These are phyloP conservation scores for Microctonus brassicae DNA, from an alignment of 2,888 invertebrate species.

Conservation along the genomic window DNA sequence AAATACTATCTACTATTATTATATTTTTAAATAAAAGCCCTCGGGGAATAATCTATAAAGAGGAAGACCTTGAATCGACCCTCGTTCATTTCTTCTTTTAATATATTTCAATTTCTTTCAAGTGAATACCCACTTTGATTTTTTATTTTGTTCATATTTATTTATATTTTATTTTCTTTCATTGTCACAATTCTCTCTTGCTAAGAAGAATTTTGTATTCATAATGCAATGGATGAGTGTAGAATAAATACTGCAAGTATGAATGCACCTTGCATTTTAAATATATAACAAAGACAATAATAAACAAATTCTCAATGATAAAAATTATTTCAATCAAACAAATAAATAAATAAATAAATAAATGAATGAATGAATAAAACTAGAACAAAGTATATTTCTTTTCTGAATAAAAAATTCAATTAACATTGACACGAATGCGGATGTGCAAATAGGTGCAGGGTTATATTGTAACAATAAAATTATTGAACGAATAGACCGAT, in stretches of 20 bases:
- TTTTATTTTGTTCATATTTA: not conserved
- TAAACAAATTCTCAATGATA: not conserved
- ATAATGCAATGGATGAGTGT: slow-evolving; percentile 43
- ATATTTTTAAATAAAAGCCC: no score
- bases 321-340: not conserved
- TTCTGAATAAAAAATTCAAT: not conserved
- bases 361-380: no score
- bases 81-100: not conserved
- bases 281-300: slow-evolving; percentile 30
- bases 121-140: not conserved
- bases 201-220: slow-evolving; percentile 49
- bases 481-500: slow-evolving; percentile 13
- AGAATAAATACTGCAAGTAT: slow-evolving; percentile 37
- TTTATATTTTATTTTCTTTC: not conserved
- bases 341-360: not conserved
- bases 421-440: not conserved
- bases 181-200: not conserved
- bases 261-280: slow-evolving; percentile 58
- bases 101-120: not conserved
- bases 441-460: not conserved
- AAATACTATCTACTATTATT: not conserved
- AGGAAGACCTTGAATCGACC: not conserved
- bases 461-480: not conserved
- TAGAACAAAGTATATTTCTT: not conserved
- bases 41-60: not conserved